Conservation (phyloP, 2,888 invertebrate genomes). For the Chorisops tibialis region DNA sequence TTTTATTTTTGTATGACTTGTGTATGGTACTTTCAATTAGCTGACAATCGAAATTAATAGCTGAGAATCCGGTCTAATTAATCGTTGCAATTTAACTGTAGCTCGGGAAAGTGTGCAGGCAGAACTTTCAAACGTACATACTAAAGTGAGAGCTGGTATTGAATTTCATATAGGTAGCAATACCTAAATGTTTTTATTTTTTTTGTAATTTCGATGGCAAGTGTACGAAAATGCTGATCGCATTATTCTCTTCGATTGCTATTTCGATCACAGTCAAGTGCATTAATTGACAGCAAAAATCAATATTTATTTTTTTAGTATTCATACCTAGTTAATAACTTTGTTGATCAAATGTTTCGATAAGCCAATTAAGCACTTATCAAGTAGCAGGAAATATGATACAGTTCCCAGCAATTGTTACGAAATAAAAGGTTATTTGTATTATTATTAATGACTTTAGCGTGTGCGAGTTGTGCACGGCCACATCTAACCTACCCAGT, state of each 20-base stretch:
- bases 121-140: no score
- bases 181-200: background rate
- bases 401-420: no score
- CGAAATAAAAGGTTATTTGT: no score
- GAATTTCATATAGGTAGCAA: background rate
- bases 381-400: no score
- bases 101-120: background rate
- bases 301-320: background rate
- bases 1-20: no score
- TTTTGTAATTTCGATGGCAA: background rate
- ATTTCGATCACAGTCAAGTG: slow-evolving; percentile 25
- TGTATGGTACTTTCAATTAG: background rate
- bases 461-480: no score
- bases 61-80: slow-evolving; percentile 21
- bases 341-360: no score
- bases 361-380: no score
- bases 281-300: slow-evolving; percentile 14
- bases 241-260: background rate
- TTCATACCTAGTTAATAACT: background rate
- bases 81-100: slow-evolving; percentile 13
- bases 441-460: no score
- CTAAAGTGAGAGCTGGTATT: slow-evolving; percentile 2
- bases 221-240: background rate
- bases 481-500: no score
- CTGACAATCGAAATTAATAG: slow-evolving; percentile 4